These are phyloP conservation scores for Acanthurus leucopareius DNA, from an alignment of 2,797 vertebrate genomes.

Conservation along the genomic window DNA sequence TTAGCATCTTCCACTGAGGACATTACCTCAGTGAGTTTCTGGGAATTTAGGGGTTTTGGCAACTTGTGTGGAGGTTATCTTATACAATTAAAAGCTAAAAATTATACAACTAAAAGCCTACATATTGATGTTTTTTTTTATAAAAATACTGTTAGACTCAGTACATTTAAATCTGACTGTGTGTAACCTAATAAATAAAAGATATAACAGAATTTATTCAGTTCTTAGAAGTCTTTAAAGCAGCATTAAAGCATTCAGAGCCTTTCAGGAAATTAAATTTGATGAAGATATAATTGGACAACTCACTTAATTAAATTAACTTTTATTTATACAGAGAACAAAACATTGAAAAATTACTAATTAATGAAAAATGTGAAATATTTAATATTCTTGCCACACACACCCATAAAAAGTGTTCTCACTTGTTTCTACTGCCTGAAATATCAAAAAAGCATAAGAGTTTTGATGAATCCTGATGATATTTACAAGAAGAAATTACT, in stretches of 20 bases:
- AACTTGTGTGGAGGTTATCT: background rate
- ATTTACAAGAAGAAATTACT: slow-evolving; percentile 1
- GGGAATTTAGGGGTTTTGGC: background rate
- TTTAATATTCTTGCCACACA: background rate
- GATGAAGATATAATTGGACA: background rate
- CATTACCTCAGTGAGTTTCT: background rate
- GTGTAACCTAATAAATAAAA: background rate
- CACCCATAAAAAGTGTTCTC: too few species aligned
- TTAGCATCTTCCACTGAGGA: background rate
- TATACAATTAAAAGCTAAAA: background rate
- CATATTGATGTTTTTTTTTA: background rate
- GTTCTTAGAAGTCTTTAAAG: background rate
- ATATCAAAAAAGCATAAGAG: background rate
- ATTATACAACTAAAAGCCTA: background rate
- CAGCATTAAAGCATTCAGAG: background rate
- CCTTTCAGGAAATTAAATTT: background rate
- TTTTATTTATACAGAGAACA: background rate
- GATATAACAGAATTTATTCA: background rate
- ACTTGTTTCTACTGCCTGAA: background rate
- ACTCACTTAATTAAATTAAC: background rate
- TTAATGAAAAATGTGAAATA: background rate
- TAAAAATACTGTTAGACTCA: background rate
- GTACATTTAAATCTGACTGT: background rate
- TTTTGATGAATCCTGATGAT: slow-evolving; percentile 11
- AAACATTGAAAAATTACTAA: background rate